Base-by-base conservation (phyloP, 2,797 vertebrate species). In the Selene dorsalis region DNA sequence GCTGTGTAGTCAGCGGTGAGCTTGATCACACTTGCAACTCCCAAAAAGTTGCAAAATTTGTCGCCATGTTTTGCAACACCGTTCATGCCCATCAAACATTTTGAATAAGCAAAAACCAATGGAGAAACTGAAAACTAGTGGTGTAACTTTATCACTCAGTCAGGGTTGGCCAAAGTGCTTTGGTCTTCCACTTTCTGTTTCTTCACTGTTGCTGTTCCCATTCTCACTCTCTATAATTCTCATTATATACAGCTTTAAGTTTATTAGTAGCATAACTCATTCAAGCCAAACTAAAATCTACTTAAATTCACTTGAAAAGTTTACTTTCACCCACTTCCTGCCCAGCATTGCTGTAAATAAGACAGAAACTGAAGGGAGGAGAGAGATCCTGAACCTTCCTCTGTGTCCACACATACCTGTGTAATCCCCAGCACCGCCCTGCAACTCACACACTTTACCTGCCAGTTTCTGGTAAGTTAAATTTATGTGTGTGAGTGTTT, bases 331-430 rank as follows among this genome's bases (percentile, higher is more conserved):
- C 57, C 58, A 58, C 78, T 79, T 79, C 24, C 72, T 60, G 66
- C 24, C 26, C 32, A 48, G 73, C 6, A 12, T 14, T 35, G 64
- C 57, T 17, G 68, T 45, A 41, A 82, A 83, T 65, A 79, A 64
- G 80, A 77, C 63, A 66, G 66, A 77, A 75, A 64, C 39, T 53
- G 67, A 14, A 78, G 13, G 63, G 64, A 60, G 77, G 57, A 68
- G 47, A 70, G 59, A 39, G 20, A 69, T 73, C 43, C 72, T 75
- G 68, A 89, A 80, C 70, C 79, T 70, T 73, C 60, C 20, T 82
- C 86, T 87, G 82, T 83, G 85, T 77, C 81, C 71, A 32, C 69
- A 62, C 80, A 87, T 84, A 80, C 85, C 80, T 73, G 79, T 80
- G 75, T 83, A 84, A 89, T 86, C 77, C 83, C 78, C 3, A 58